Conservation (phyloP, 2,797 vertebrate species). For the Halcyon chelicuti region DNA sequence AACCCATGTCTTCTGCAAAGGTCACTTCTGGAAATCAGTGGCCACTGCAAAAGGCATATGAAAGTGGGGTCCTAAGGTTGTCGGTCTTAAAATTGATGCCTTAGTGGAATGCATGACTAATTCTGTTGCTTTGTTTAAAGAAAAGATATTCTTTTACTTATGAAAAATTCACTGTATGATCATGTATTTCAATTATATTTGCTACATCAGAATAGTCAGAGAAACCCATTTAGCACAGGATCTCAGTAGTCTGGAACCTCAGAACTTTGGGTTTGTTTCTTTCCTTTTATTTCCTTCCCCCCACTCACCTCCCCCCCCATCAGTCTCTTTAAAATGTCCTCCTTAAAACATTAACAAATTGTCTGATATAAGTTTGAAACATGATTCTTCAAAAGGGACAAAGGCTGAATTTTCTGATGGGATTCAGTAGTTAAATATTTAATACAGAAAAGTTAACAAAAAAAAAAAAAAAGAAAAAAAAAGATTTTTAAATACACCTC, state of each 20-base stretch:
- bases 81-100: not conserved
- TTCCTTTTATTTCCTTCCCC: not conserved
- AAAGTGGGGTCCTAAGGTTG: not conserved
- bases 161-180: not conserved
- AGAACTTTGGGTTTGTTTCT: not conserved
- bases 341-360: not conserved
- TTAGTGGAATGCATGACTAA: slow-evolving; percentile 2
- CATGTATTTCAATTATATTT: not conserved
- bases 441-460: slow-evolving; percentile 4
- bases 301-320: not conserved
- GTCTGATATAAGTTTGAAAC: not conserved
- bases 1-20: not conserved
- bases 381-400: not conserved
- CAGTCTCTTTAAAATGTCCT: not conserved
- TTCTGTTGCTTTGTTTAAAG: slow-evolving; percentile 19
- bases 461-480: not conserved
- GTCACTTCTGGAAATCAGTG: not conserved
- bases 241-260: accelerated
- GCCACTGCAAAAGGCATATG: not conserved
- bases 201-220: not conserved
- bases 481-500: slow-evolving; percentile 47
- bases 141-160: not conserved
- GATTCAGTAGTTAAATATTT: not conserved
- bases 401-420: slow-evolving; percentile 16
- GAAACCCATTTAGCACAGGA: not conserved